A percentile compares a stretch with the other conserved stretches of the same genome.
phyloP scores from a whole-genome alignment of 2,888 invertebrate species.

The Epinotia ramella region DNA sequence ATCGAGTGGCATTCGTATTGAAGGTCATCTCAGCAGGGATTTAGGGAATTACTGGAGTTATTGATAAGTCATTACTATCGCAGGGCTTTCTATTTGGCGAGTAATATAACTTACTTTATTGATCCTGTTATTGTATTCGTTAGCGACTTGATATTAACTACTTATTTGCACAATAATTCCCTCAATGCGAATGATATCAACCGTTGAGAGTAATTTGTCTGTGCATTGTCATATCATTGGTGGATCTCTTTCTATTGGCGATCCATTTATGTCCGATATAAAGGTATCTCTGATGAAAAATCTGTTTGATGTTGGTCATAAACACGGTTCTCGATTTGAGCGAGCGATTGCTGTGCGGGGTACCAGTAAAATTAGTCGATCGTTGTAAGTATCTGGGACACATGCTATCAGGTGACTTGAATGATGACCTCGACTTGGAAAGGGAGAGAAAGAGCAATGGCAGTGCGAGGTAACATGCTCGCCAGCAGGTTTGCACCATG shows the following conservation, averaged over 20 bases:
- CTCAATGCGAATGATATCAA: neutral
- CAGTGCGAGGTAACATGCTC: too few species aligned
- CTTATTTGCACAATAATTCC: neutral
- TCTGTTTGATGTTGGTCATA: too few species aligned
- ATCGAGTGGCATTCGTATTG: slow-evolving; percentile 1
- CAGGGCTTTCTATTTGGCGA: neutral
- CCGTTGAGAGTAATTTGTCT: neutral
- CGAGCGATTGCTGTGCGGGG: too few species aligned
- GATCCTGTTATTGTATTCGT: neutral
- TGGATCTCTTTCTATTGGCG: neutral
- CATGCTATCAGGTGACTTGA: too few species aligned
- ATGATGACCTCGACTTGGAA: too few species aligned
- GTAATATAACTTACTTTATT: neutral
- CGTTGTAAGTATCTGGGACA: too few species aligned
- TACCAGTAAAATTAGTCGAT: too few species aligned
- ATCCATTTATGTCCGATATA: neutral
- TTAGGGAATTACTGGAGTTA: slow-evolving; percentile 1
- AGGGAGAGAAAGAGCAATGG: too few species aligned
- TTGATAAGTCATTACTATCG: neutral
- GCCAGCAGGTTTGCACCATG: too few species aligned
- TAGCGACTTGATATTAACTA: neutral
- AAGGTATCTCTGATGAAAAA: too few species aligned
- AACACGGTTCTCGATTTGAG: too few species aligned
- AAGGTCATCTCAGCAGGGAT: neutral
- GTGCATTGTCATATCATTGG: neutral